phyloP scores from a whole-genome alignment of 2,888 invertebrate species.

The Carcina quercana region DNA sequence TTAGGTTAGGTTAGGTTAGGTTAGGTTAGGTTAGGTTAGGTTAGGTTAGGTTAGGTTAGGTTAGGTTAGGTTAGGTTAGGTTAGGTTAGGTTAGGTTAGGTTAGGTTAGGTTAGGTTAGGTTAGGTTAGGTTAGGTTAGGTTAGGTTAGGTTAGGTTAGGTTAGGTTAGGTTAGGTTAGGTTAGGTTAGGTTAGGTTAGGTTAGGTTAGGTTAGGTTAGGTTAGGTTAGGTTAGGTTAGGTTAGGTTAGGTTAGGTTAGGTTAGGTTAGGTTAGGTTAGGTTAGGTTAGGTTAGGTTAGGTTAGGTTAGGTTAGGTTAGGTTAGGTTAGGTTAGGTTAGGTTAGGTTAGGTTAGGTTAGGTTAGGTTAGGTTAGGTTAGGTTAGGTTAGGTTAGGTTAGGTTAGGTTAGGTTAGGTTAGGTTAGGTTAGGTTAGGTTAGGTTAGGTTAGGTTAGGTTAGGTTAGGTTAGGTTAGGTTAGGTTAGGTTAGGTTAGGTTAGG shows the following conservation, averaged over 20 bases:
- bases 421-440: slow-evolving; percentile 7
- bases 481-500: slow-evolving; percentile 7
- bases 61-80: slow-evolving; percentile 10
- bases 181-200: slow-evolving; percentile 14
- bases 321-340: slow-evolving; percentile 11
- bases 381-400: slow-evolving; percentile 9
- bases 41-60: slow-evolving; percentile 7
- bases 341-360: slow-evolving; percentile 18
- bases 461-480: slow-evolving; percentile 10
- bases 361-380: slow-evolving; percentile 12
- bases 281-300: slow-evolving; percentile 14
- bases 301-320: slow-evolving; percentile 14
- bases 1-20: slow-evolving; percentile 11
- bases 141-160: slow-evolving; percentile 16
- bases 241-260: slow-evolving; percentile 18
- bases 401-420: slow-evolving; percentile 9
- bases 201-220: slow-evolving; percentile 17
- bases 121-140: slow-evolving; percentile 16
- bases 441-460: slow-evolving; percentile 11
- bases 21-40: slow-evolving; percentile 8
- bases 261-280: slow-evolving; percentile 16
- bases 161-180: slow-evolving; percentile 14
- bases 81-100: slow-evolving; percentile 8
- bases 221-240: slow-evolving; percentile 17
- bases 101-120: slow-evolving; percentile 11